Evolutionary conservation across 2,797 vertebrate species (phyloP), one percentile per base, ranked within the genome.

Genomic region (Sebastes oblongus): DNA sequence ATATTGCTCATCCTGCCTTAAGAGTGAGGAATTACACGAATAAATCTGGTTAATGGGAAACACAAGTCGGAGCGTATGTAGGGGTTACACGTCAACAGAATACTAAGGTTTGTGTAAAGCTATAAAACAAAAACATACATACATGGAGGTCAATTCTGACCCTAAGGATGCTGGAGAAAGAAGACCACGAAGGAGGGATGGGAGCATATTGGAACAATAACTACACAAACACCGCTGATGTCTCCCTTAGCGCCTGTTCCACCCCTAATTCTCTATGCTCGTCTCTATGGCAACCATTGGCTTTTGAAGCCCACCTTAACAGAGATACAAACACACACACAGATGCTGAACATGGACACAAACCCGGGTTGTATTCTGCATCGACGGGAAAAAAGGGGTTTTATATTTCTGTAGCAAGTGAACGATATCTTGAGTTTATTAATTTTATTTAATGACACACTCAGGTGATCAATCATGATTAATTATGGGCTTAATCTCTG

Each of bases 261-360:
- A 81, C 59, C 81, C 83, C 64, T 92, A 13, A 85, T 83, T 90
- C 85, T 89, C 87, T 72, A 39, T 85, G 86, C 88, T 88, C 11
- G 86, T 96, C 86, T 91, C 95, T 85, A 95, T 95, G 87, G 94
- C 90, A 95, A 95, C 94, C 69, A 60, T 55, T 52, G 76, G 87
- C 79, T 90, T 93, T 90, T 79, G 46, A 91, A 85, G 72, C 76
- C 70, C 83, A 68, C 67, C 58, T 52, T 60, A 74, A 69, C 67
- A 12, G 68, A 70, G 46, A 60, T 4, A 69, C 42, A 56, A 10
- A 79, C 59, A 75, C 52, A 75, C 42, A 46, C 42, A 72, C 3
- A 54, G 66, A 60, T 4, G 5, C 60, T 16, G 65, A 13, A 71
- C 56, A 66, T 32, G 55, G 30, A 75, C 56, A 78, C 78, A 78